Evolutionary conservation across 2,797 vertebrate species (phyloP).

Genomic region (Brachymystax lenok): DNA sequence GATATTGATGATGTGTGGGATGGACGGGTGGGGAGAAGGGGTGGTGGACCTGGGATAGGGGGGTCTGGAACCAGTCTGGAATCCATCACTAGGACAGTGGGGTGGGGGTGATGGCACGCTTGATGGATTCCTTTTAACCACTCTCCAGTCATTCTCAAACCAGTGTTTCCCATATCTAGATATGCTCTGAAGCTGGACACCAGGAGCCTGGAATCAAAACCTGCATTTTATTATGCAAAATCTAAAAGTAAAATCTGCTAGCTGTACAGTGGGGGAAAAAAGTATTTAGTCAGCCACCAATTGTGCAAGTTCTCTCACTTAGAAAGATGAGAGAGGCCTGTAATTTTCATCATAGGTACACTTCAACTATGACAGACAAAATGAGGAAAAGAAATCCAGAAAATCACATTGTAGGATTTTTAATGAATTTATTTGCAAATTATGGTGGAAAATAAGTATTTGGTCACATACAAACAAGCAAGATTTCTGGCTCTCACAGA

Average conservation of each 20-base stretch:
- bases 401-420: no score
- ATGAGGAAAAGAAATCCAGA: no score
- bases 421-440: no score
- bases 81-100: slow-evolving; percentile 50
- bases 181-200: background rate
- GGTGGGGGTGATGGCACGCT: slow-evolving; percentile 33
- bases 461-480: no score
- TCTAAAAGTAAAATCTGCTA: background rate
- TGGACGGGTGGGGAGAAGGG: slow-evolving; percentile 59
- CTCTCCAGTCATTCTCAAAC: slow-evolving; percentile 33
- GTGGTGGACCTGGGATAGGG: slow-evolving; percentile 30
- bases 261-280: no score
- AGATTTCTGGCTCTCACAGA: no score
- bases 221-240: background rate
- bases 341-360: no score
- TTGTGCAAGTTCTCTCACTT: no score
- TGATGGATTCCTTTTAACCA: slow-evolving; percentile 39
- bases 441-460: no score
- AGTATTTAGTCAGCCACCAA: no score
- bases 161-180: background rate
- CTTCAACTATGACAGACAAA: no score
- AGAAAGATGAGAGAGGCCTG: no score
- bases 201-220: background rate
- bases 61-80: slow-evolving; percentile 62
- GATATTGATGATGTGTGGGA: slow-evolving; percentile 72